Percentiles rank a stretch among this genome's conserved stretches.
phyloP scores from a whole-genome alignment of 2,888 invertebrate species.

The Adineta ricciae region DNA sequence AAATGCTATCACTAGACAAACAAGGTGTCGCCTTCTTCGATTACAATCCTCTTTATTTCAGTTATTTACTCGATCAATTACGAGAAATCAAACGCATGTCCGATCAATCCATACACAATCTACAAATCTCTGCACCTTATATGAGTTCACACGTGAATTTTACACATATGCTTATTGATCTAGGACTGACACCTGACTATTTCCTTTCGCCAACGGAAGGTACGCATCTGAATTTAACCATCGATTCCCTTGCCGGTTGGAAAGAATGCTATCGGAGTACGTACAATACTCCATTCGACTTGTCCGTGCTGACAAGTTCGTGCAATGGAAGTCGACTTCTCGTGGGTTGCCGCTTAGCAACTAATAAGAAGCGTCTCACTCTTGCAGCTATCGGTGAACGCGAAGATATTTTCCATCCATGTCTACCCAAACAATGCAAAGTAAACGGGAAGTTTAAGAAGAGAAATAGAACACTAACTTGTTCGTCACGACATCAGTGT shows the following conservation, averaged over 20 bases:
- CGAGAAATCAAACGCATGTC: neutral
- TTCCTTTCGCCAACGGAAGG: neutral
- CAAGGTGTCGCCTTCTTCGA: neutral
- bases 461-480: neutral
- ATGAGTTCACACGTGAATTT: neutral
- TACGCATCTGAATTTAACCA: neutral
- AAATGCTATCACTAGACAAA: neutral
- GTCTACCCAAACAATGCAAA: neutral
- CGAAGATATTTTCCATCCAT: neutral
- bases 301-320: neutral
- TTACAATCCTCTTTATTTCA: neutral
- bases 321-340: slow-evolving; percentile 2
- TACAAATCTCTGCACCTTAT: neutral
- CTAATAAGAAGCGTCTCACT: neutral
- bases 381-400: neutral
- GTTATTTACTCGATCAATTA: neutral
- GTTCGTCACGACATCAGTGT: neutral
- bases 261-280: neutral
- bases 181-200: neutral
- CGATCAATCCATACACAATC: neutral
- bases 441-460: neutral
- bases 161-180: neutral
- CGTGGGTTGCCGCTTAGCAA: neutral
- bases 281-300: neutral
- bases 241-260: neutral